phyloP scores from a whole-genome alignment of 2,797 vertebrate species.

The Gymnocypris eckloni region DNA sequence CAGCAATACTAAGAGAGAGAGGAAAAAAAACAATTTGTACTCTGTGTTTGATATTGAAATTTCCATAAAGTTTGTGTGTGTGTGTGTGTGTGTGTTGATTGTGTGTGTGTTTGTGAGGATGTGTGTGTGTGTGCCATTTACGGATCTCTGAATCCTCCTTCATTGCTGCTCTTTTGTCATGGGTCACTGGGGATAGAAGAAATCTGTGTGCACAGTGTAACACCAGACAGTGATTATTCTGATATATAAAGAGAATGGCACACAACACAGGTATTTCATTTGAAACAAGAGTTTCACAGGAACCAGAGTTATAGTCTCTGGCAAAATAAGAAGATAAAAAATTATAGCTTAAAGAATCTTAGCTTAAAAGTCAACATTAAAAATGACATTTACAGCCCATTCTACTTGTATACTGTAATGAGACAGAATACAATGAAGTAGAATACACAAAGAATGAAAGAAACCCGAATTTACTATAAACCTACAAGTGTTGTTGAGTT shows the following conservation, averaged over 20 bases:
- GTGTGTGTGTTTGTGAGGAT: too few species aligned
- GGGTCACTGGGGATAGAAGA: neutral
- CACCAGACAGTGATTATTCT: neutral
- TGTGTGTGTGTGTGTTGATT: too few species aligned
- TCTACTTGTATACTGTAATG: neutral
- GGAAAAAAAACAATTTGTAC: neutral
- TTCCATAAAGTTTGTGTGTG: neutral
- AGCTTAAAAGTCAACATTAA: neutral
- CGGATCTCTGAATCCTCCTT: neutral
- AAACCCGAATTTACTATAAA: neutral
- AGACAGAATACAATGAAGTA: neutral
- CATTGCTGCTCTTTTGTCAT: neutral
- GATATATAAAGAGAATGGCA: constrained; percentile 2
- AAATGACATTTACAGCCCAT: neutral
- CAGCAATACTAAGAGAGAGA: neutral
- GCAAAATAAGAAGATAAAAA: neutral
- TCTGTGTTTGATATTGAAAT: neutral
- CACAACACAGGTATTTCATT: neutral
- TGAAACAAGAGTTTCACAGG: neutral
- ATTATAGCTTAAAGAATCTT: neutral
- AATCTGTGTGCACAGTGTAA: neutral
- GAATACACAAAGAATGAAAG: too few species aligned
- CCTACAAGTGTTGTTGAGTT: neutral
- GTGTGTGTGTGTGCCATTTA: constrained; percentile 11
- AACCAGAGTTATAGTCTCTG: neutral